These are phyloP conservation scores for Pteronotus mesoamericanus DNA, from an alignment of 2,797 vertebrate species.

Conservation along the genomic window DNA sequence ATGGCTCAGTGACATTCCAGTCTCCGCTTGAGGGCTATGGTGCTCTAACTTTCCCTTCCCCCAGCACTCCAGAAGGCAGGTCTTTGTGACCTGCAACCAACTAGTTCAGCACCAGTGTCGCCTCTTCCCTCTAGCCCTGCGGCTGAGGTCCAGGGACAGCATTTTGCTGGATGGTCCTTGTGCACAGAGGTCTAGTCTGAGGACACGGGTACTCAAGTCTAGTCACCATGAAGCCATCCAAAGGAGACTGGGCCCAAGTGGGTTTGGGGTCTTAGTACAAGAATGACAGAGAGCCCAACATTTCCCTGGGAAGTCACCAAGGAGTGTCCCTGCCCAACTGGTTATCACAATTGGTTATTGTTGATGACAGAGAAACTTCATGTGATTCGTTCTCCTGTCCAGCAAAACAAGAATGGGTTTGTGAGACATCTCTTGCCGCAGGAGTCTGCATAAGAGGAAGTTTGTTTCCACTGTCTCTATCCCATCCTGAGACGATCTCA, in stretches of 20 bases:
- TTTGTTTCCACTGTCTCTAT: background rate
- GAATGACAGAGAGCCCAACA: background rate
- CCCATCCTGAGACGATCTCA: background rate
- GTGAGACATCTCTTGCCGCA: background rate
- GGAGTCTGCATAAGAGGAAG: background rate
- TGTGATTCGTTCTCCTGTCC: slow-evolving; percentile 3
- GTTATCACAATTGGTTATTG: background rate
- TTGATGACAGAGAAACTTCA: background rate
- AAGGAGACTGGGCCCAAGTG: background rate
- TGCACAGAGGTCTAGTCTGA: background rate
- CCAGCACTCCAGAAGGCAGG: background rate
- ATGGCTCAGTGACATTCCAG: background rate
- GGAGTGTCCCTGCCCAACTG: background rate
- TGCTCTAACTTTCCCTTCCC: background rate
- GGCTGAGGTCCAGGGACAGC: background rate
- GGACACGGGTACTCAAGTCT: background rate
- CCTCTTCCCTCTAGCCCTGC: background rate
- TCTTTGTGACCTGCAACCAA: background rate
- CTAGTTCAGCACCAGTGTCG: background rate
- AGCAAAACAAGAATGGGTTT: background rate
- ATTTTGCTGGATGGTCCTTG: background rate
- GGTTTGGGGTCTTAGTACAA: background rate
- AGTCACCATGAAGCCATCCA: background rate
- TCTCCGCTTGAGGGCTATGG: background rate
- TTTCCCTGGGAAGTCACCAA: background rate